A percentile compares a stretch with the other conserved stretches of the same genome.
These are phyloP conservation scores for Callosobruchus maculatus DNA, from an alignment of 2,888 invertebrate species.

Conservation along the genomic window DNA sequence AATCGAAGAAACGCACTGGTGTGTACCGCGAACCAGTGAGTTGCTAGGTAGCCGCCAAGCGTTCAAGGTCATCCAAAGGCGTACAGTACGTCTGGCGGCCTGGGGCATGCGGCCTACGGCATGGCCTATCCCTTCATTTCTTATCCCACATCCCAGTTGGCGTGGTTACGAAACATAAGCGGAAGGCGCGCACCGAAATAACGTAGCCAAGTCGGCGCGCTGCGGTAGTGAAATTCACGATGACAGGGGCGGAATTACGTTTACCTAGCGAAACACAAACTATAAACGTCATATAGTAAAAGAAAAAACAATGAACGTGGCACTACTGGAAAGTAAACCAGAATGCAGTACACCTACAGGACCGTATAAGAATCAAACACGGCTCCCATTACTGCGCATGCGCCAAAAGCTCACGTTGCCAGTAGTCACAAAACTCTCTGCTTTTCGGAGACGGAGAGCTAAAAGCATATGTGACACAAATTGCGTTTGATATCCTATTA, in stretches of 20 bases:
- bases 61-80: conserved; percentile 18
- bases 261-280: not conserved
- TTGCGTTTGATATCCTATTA: no score
- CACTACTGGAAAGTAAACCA: no score
- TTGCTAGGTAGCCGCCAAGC: conserved; percentile 8
- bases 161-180: conserved; percentile 15
- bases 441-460: no score
- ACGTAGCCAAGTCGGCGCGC: not conserved
- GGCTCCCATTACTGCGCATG: no score
- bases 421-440: no score
- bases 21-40: not conserved
- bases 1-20: no score
- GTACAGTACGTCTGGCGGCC: conserved; percentile 12
- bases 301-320: no score
- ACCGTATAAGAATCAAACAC: no score
- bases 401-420: no score
- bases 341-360: no score
- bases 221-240: not conserved
- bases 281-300: no score
- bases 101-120: conserved; percentile 1
- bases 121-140: conserved; percentile 12
- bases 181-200: conserved; percentile 17
- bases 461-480: no score
- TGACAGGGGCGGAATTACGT: not conserved
- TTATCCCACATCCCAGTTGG: conserved; percentile 2